A percentile compares a stretch with the other conserved stretches of the same genome.
phyloP scores from a whole-genome alignment of 1,140 invertebrate species.

The Manduca sexta region DNA sequence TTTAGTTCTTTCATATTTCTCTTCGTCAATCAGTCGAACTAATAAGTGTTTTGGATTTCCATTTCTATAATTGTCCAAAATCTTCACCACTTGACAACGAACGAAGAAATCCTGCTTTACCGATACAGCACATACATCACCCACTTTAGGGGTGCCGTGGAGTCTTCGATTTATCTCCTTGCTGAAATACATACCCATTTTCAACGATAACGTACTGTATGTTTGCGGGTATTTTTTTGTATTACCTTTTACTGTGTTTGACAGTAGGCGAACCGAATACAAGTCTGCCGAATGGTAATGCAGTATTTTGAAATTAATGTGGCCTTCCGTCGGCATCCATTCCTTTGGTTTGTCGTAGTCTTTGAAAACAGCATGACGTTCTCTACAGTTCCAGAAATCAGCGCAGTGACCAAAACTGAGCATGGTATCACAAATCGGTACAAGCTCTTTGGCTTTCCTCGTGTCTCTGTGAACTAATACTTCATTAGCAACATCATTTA shows the following conservation, averaged over 20 bases:
- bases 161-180: constrained; percentile 45
- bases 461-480: constrained; percentile 44
- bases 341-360: constrained; percentile 39
- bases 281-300: constrained; percentile 41
- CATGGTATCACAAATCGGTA: constrained; percentile 50
- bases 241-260: constrained; percentile 25
- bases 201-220: constrained; percentile 42
- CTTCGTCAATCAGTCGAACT: constrained; percentile 60
- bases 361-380: constrained; percentile 44
- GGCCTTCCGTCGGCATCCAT: constrained; percentile 54
- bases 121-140: constrained; percentile 55
- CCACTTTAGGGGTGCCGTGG: constrained; percentile 43
- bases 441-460: constrained; percentile 38
- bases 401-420: constrained; percentile 52
- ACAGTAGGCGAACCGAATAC: constrained; percentile 50
- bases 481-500: constrained; percentile 33
- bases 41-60: constrained; percentile 44
- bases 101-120: constrained; percentile 41
- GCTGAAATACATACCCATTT: constrained; percentile 54
- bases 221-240: constrained; percentile 42
- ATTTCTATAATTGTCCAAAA: constrained; percentile 29
- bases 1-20: constrained; percentile 33
- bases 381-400: constrained; percentile 48
- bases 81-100: constrained; percentile 57
- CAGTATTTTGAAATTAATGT: constrained; percentile 54